Evolutionary conservation across 2,888 invertebrate genomes (phyloP).

Genomic region (Pachydiplax longipennis): DNA sequence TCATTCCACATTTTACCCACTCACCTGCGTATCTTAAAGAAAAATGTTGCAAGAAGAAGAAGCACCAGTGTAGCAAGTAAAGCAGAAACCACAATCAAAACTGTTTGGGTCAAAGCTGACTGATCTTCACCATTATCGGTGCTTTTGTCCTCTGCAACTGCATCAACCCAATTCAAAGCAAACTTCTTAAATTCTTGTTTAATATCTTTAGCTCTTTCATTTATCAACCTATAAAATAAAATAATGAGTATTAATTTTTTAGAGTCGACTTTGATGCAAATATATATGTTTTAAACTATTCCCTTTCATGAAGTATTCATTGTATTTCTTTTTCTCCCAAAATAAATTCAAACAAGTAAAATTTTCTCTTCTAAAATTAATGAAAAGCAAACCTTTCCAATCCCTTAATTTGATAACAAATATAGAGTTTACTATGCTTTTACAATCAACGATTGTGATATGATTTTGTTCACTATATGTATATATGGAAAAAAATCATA

Average conservation of each 20-base stretch:
- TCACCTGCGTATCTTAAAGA: constrained; percentile 67
- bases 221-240: constrained; percentile 54
- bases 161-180: constrained; percentile 53
- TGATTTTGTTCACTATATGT: too few species aligned
- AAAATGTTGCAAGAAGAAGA: constrained; percentile 64
- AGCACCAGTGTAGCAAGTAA: constrained; percentile 64
- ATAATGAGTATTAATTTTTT: neutral
- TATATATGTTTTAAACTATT: too few species aligned
- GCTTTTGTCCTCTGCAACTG: constrained; percentile 60
- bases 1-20: constrained; percentile 12
- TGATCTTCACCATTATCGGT: constrained; percentile 58
- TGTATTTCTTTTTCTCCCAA: too few species aligned
- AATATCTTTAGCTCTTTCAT: neutral
- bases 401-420: too few species aligned
- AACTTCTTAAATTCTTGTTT: constrained; percentile 5
- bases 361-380: too few species aligned
- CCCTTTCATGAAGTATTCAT: too few species aligned
- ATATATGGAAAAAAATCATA: too few species aligned
- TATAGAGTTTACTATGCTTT: too few species aligned
- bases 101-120: constrained; percentile 59
- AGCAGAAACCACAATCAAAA: constrained; percentile 64
- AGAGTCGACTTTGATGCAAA: too few species aligned
- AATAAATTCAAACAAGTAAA: too few species aligned
- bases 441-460: too few species aligned
- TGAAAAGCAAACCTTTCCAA: too few species aligned